Conservation (phyloP, 2,888 invertebrate genomes). For the Tineola bisselliella region DNA sequence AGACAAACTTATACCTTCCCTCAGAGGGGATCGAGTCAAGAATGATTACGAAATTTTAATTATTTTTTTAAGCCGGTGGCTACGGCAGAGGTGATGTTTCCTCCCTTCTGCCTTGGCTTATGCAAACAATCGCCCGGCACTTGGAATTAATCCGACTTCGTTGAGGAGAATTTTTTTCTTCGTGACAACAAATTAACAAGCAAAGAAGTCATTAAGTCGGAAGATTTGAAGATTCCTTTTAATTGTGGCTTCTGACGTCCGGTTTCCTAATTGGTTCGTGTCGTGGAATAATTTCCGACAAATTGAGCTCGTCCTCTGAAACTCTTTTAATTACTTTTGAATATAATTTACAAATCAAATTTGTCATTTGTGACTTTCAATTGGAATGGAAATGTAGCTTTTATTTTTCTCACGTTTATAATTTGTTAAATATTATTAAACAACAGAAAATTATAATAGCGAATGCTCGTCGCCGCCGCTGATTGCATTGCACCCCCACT, state of each 20-base stretch:
- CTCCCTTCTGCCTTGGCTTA: slow-evolving; percentile 53
- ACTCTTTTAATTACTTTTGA: slow-evolving; percentile 8
- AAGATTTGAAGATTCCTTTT: slow-evolving; percentile 65
- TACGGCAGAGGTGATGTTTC: slow-evolving; percentile 60
- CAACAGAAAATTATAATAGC: neutral
- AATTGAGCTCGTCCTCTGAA: slow-evolving; percentile 40
- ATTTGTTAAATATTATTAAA: neutral
- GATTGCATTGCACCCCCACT: slow-evolving; percentile 31
- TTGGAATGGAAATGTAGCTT: neutral
- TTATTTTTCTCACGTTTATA: neutral
- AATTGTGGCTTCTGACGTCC: slow-evolving; percentile 63
- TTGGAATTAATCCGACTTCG: slow-evolving; percentile 65
- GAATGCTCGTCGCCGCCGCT: neutral
- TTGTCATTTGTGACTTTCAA: neutral
- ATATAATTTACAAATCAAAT: slow-evolving; percentile 5
- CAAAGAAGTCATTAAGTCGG: slow-evolving; percentile 67
- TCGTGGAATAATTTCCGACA: slow-evolving; percentile 43
- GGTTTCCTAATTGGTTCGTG: slow-evolving; percentile 62
- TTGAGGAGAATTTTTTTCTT: slow-evolving; percentile 44
- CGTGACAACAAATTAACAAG: slow-evolving; percentile 67
- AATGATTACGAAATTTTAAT: slow-evolving; percentile 68
- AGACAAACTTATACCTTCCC: slow-evolving; percentile 38
- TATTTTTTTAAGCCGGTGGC: slow-evolving; percentile 68
- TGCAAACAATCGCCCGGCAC: slow-evolving; percentile 68
- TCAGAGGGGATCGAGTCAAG: slow-evolving; percentile 57